Evolutionary conservation across 2,888 invertebrate species (phyloP).

Genomic region (Plagiodera versicolora): DNA sequence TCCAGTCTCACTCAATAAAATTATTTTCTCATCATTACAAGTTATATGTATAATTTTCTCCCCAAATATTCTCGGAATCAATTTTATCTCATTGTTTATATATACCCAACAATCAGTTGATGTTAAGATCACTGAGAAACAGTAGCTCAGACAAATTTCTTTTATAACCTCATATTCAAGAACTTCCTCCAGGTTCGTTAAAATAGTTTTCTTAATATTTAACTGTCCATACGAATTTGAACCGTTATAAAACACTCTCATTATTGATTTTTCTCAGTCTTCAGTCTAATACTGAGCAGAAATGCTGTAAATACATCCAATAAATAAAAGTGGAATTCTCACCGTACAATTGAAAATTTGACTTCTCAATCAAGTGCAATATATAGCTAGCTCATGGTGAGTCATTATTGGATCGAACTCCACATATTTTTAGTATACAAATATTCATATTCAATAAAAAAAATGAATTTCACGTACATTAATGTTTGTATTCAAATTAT

Average conservation of each 20-base stretch:
- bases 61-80: conserved; percentile 1
- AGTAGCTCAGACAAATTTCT: conserved; percentile 41
- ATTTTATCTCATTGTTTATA: conserved; percentile 7
- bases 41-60: conserved; percentile 31
- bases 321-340: too few species aligned
- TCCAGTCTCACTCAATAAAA: conserved; percentile 41
- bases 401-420: too few species aligned
- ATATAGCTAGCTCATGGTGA: too few species aligned
- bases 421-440: too few species aligned
- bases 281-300: not conserved
- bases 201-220: conserved; percentile 27
- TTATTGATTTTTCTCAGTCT: conserved; percentile 43
- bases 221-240: conserved; percentile 53
- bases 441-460: too few species aligned
- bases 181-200: conserved; percentile 37
- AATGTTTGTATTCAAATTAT: conserved; percentile 4
- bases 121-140: conserved; percentile 31
- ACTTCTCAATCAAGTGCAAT: too few species aligned
- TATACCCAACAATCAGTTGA: conserved; percentile 16
- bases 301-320: not conserved
- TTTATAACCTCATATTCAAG: conserved; percentile 35
- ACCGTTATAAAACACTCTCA: conserved; percentile 52
- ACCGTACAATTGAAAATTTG: too few species aligned
- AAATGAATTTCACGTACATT: not conserved
- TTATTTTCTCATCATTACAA: conserved; percentile 41